phyloP scores from a whole-genome alignment of 2,797 vertebrate genomes.

The Crypturellus tataupa region DNA sequence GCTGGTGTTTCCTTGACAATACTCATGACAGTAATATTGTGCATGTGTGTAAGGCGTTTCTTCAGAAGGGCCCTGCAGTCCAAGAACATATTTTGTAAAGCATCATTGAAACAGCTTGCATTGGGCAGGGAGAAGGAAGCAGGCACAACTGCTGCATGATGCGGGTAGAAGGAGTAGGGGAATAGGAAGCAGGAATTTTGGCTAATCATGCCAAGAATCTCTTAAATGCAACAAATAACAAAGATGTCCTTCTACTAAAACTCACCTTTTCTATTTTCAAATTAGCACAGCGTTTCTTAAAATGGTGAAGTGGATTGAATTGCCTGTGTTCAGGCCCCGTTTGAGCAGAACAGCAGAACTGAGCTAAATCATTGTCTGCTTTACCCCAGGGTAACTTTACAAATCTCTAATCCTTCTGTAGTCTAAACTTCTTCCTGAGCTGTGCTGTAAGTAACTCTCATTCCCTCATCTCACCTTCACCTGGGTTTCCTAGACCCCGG shows the following conservation, averaged over 20 bases:
- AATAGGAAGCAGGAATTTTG: neutral
- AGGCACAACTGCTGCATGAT: neutral
- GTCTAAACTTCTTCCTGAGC: neutral
- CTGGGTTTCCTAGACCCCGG: neutral
- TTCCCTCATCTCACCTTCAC: neutral
- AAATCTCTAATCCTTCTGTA: neutral
- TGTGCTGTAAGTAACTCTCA: neutral
- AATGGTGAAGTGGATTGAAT: neutral
- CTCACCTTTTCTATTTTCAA: neutral
- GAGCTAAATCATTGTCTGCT: neutral
- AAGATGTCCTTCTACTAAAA: neutral
- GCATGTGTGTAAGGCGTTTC: neutral
- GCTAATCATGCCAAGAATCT: neutral
- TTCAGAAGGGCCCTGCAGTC: neutral
- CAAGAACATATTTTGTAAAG: neutral
- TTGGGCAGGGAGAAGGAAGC: neutral
- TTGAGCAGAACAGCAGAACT: neutral
- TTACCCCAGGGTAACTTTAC: neutral
- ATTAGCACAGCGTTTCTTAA: neutral
- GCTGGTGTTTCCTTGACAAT: slow-evolving; percentile 45
- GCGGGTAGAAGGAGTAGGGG: neutral
- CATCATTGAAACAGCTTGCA: neutral
- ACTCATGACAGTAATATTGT: neutral
- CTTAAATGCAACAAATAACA: neutral
- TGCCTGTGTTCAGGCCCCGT: fast-evolving